A percentile compares a stretch with the other conserved stretches of the same genome.
Conservation (phyloP, 37 sponge, comb jelly and placozoan species). For the Cliona cf. orientalis region DNA sequence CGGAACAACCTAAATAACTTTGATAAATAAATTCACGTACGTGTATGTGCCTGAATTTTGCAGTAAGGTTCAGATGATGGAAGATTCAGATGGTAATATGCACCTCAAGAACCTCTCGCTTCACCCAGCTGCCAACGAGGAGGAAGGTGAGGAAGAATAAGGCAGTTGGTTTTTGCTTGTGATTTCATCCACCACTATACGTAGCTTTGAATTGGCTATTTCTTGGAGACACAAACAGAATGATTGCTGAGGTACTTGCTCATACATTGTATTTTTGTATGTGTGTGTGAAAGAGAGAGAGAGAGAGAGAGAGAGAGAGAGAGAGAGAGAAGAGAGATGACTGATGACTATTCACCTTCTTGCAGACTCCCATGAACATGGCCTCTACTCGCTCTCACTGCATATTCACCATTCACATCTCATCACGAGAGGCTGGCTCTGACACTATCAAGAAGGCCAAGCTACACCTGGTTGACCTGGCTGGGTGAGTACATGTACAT, state of each 20-base stretch:
- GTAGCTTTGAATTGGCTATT: conserved; percentile 98
- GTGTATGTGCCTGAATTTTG: background rate
- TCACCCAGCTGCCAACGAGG: conserved; percentile 90
- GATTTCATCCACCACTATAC: background rate
- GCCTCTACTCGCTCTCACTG: conserved; percentile 99
- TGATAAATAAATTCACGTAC: background rate
- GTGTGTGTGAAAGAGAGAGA: too few species aligned
- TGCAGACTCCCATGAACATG: conserved; percentile 99
- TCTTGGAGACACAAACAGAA: conserved; percentile 98
- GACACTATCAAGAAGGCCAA: conserved; percentile 82
- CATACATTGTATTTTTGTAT: background rate
- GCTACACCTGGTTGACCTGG: conserved; percentile 97
- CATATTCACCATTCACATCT: conserved; percentile 95
- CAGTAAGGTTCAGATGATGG: conserved; percentile 82
- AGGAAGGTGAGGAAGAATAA: conserved; percentile 78
- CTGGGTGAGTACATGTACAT: conserved; percentile 76
- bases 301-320: too few species aligned
- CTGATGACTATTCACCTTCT: background rate
- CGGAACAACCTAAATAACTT: background rate
- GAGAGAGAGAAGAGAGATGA: too few species aligned
- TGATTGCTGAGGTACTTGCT: conserved; percentile 94
- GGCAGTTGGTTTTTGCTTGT: background rate
- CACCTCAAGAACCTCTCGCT: conserved; percentile 92
- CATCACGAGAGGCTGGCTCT: conserved; percentile 84
- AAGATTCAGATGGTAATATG: conserved; percentile 78